Evolutionary conservation across 2,797 vertebrate genomes (phyloP), one percentile per base, ranked within the genome.

Genomic region (Pangasius larnaudii): DNA sequence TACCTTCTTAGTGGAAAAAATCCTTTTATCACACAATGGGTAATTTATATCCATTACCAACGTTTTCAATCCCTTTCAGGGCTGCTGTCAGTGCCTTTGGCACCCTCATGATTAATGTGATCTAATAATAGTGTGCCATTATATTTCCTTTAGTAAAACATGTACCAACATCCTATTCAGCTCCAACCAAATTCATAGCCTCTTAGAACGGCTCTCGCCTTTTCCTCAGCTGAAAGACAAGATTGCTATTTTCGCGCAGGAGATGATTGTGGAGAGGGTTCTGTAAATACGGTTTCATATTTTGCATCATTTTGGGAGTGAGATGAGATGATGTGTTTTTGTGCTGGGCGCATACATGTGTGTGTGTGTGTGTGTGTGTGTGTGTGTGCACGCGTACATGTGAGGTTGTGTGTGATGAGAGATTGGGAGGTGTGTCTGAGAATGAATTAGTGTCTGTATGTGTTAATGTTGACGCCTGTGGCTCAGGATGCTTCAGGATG

Each of bases 21-120:
- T 98, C 98, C 98, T 99, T 99, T 99, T 99, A 99, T 99, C 98
- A 99, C 97, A 99, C 98, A 99, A 99, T 99, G 97, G 98, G 97
- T 98, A 99, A 99, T 99, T 99, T 99, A 99, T 99, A 99, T 99
- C 98, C 98, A 99, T 99, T 99, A 99, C 98, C 97, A 98, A 97
- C 97, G 97, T 98, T 99, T 99, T 99, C 98, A 99, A 98, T 99
- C 98, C 98, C 98, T 99, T 99, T 99, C 98, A 99, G 98, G 96
- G 96, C 95, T 97, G 96, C 98, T 99, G 98, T 99, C 98, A 99
- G 96, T 97, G 97, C 98, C 98, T 97, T 99, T 98, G 98, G 98
- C 98, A 98, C 97, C 97, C 97, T 97, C 96, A 97, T 99, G 98
- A 99, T 99, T 99, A 99, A 99, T 99, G 98, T 98, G 98, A 98